phyloP scores from a whole-genome alignment of 2,113 vertebrate species.

The Paradoxurus hermaphroditus region DNA sequence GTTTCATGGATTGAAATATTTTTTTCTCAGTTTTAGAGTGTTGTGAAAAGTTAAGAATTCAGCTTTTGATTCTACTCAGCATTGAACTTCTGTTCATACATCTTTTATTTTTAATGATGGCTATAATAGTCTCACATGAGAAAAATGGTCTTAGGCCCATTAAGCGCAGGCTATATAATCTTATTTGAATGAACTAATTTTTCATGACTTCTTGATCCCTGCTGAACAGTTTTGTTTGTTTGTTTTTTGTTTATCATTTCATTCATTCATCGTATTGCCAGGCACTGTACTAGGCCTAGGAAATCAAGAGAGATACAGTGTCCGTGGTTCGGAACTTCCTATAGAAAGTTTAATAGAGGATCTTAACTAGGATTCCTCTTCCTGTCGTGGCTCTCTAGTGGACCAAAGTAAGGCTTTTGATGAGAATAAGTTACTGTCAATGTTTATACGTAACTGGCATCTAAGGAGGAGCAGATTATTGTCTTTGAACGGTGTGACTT shows the following conservation, averaged over 20 bases:
- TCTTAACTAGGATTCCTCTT: background rate
- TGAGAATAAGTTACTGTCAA: background rate
- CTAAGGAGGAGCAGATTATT: background rate
- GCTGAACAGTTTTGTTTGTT: conserved; percentile 14
- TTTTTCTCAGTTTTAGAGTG: background rate
- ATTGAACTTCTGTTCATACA: background rate
- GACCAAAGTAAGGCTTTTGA: background rate
- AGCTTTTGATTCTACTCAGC: background rate
- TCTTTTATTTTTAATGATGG: background rate
- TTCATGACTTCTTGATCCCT: background rate
- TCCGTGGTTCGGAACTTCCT: background rate
- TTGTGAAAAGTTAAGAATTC: conserved; percentile 29
- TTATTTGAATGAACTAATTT: background rate
- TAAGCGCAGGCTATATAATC: background rate
- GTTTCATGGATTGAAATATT: background rate
- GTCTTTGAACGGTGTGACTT: background rate
- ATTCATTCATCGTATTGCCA: background rate
- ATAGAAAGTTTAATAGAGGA: background rate
- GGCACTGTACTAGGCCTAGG: background rate
- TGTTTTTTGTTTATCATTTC: background rate
- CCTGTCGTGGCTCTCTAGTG: background rate
- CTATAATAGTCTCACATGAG: background rate
- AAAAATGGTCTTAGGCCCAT: background rate
- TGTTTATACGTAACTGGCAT: background rate
- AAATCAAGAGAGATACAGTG: background rate